Conservation (phyloP, 2,797 vertebrate species). For the Chrysocyon brachyurus region DNA sequence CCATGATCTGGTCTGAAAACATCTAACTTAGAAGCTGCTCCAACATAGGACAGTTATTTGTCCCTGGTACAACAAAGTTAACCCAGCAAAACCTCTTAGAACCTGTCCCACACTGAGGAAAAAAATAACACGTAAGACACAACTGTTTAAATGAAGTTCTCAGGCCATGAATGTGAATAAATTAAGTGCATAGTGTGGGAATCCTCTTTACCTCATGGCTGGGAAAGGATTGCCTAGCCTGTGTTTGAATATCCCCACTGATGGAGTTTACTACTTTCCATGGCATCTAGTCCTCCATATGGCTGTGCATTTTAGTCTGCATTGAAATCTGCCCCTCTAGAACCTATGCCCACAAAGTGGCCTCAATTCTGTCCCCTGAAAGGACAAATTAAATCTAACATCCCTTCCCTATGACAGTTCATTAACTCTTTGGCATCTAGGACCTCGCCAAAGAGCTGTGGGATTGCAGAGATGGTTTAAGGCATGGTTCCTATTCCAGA, state of each 20-base stretch:
- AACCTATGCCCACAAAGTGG: neutral
- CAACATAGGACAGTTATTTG: neutral
- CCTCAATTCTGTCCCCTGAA: neutral
- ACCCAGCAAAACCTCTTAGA: neutral
- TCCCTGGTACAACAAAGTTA: neutral
- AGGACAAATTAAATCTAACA: neutral
- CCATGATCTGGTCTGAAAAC: neutral
- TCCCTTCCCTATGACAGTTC: neutral
- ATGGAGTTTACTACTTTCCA: neutral
- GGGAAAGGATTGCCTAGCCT: neutral
- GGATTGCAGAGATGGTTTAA: slow-evolving; percentile 28
- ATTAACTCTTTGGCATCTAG: neutral
- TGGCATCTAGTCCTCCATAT: neutral
- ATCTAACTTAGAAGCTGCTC: neutral
- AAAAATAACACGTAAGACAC: neutral
- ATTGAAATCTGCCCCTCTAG: neutral
- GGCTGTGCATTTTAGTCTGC: neutral
- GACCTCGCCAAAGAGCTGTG: neutral
- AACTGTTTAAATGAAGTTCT: neutral
- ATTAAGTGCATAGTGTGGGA: neutral
- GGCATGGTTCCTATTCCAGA: neutral
- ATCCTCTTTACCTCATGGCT: neutral
- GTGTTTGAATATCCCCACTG: neutral
- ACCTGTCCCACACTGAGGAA: neutral
- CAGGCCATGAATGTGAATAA: neutral